phyloP scores from a whole-genome alignment of 2,797 vertebrate genomes.

The Eidolon dupreanum region DNA sequence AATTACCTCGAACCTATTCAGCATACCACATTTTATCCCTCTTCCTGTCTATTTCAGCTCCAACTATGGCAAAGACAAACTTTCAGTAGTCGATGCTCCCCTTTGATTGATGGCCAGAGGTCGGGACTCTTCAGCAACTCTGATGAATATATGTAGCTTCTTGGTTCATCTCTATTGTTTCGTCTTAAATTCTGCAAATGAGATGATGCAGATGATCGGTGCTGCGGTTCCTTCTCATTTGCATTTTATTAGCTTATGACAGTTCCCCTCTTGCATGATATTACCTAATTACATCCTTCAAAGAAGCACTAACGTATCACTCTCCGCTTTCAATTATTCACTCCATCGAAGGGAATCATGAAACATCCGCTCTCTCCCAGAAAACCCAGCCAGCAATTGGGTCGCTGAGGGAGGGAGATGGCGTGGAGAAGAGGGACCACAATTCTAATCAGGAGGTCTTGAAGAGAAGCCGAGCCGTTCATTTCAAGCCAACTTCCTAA shows the following conservation, averaged over 20 bases:
- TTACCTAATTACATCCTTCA: slow-evolving; percentile 76
- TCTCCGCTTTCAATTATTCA: slow-evolving; percentile 77
- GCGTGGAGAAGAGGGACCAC: not conserved
- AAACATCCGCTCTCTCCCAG: slow-evolving; percentile 36
- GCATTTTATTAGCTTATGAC: slow-evolving; percentile 75
- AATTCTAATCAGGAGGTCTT: not conserved
- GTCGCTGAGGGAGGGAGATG: not conserved
- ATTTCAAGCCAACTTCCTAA: not conserved
- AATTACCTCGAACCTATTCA: not conserved
- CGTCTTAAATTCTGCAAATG: slow-evolving; percentile 68
- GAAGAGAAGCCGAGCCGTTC: not conserved
- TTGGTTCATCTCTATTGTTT: slow-evolving; percentile 64
- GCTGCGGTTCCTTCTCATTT: slow-evolving; percentile 62
- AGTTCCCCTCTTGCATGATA: slow-evolving; percentile 75
- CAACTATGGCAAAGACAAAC: not conserved
- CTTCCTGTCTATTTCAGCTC: not conserved
- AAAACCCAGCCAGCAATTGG: not conserved
- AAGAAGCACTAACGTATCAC: slow-evolving; percentile 61
- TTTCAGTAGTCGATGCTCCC: not conserved
- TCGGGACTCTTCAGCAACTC: not conserved
- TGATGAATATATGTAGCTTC: slow-evolving; percentile 30
- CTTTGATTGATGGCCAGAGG: slow-evolving; percentile 54
- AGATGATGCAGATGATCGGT: slow-evolving; percentile 68
- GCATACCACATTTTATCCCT: not conserved
- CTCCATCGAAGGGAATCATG: slow-evolving; percentile 72